phyloP scores from a whole-genome alignment of 2,888 invertebrate genomes.

The Eudemis profundana region DNA sequence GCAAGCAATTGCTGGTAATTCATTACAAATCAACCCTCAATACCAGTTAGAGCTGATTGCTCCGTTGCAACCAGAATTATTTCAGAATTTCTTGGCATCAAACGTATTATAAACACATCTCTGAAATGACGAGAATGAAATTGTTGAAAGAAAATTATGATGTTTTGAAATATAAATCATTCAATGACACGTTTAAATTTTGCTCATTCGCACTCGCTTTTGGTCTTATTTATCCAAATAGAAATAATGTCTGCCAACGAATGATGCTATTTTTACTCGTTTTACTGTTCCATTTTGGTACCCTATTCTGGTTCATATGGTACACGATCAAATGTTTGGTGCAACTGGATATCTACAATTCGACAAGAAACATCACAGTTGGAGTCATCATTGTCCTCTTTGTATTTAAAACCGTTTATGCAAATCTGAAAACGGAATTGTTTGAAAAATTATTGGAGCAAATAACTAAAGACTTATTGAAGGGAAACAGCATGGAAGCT shows the following conservation, averaged over 20 bases:
- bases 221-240: slow-evolving; percentile 67
- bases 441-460: slow-evolving; percentile 60
- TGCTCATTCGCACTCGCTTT: slow-evolving; percentile 66
- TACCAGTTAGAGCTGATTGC: slow-evolving; percentile 8
- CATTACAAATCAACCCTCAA: slow-evolving; percentile 6
- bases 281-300: slow-evolving; percentile 54
- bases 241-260: slow-evolving; percentile 54
- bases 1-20: slow-evolving; percentile 24
- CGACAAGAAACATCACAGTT: slow-evolving; percentile 65
- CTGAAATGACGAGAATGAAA: slow-evolving; percentile 37
- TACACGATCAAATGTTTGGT: slow-evolving; percentile 62
- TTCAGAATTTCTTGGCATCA: slow-evolving; percentile 2
- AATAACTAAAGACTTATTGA: slow-evolving; percentile 62
- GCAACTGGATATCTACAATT: slow-evolving; percentile 61
- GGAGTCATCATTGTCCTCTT: slow-evolving; percentile 61
- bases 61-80: neutral
- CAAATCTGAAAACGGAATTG: slow-evolving; percentile 56
- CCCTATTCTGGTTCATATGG: slow-evolving; percentile 63
- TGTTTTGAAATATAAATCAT: slow-evolving; percentile 57
- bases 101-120: too few relatives aligned
- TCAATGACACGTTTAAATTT: slow-evolving; percentile 63
- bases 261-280: slow-evolving; percentile 50
- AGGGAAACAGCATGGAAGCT: slow-evolving; percentile 60
- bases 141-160: slow-evolving; percentile 45
- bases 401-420: slow-evolving; percentile 68